Percentiles rank a stretch among this genome's conserved stretches.
These are phyloP conservation scores for Venusia cambrica DNA, from an alignment of 2,888 invertebrate species.

Conservation along the genomic window DNA sequence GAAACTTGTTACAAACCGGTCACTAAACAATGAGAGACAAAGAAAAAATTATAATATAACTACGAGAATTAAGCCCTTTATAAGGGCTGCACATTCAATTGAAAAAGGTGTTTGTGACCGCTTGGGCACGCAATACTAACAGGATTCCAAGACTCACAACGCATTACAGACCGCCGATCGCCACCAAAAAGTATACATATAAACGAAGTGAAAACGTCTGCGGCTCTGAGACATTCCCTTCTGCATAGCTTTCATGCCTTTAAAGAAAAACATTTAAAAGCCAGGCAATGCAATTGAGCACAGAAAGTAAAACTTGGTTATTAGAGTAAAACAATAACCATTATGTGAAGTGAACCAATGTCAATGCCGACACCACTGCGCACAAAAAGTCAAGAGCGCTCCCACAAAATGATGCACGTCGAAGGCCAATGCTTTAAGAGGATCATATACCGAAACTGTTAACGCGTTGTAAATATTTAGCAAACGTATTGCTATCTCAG, in stretches of 20 bases:
- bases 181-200: conserved; percentile 2
- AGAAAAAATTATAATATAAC: conserved; percentile 18
- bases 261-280: background rate
- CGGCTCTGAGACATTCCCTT: conserved; percentile 9
- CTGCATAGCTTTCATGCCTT: conserved; percentile 2
- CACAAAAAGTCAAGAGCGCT: conserved; percentile 54
- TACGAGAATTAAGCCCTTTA: conserved; percentile 9
- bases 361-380: conserved; percentile 46
- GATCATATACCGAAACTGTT: too few relatives aligned
- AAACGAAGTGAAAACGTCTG: conserved; percentile 7
- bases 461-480: too few relatives aligned
- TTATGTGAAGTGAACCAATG: conserved; percentile 40
- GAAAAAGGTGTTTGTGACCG: conserved; percentile 26
- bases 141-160: conserved; percentile 41
- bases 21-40: conserved; percentile 19
- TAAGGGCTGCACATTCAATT: conserved; percentile 23
- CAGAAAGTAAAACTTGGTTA: conserved; percentile 42
- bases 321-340: conserved; percentile 36
- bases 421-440: conserved; percentile 51
- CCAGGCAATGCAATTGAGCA: conserved; percentile 7
- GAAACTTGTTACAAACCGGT: background rate
- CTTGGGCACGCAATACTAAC: conserved; percentile 37
- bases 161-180: conserved; percentile 17
- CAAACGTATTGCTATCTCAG: too few relatives aligned
- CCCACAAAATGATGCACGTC: conserved; percentile 44